phyloP scores from a whole-genome alignment of 2,888 invertebrate species.

The Bunonema sp. region DNA sequence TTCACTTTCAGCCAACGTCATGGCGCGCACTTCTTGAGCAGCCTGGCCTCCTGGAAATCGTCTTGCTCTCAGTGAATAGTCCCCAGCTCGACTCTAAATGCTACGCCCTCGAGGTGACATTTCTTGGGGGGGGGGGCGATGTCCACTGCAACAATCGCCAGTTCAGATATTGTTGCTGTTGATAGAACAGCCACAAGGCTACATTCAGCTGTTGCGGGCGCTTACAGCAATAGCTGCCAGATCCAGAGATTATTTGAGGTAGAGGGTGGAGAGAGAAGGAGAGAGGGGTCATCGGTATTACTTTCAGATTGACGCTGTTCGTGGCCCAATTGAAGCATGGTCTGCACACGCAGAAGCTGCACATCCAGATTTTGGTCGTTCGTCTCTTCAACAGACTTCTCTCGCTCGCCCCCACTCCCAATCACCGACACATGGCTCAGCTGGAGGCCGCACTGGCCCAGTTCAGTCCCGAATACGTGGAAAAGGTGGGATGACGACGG shows the following conservation, averaged over 20 bases:
- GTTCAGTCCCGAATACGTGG: slow-evolving; percentile 25
- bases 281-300: too few species aligned
- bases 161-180: slow-evolving; percentile 25
- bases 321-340: slow-evolving; percentile 33
- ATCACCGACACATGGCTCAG: slow-evolving; percentile 22
- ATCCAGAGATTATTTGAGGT: slow-evolving; percentile 30
- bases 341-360: slow-evolving; percentile 32
- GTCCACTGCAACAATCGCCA: too few species aligned
- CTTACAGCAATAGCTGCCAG: slow-evolving; percentile 27
- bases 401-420: slow-evolving; percentile 19
- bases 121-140: too few species aligned
- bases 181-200: slow-evolving; percentile 30
- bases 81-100: slow-evolving; percentile 41
- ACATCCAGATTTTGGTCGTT: slow-evolving; percentile 39
- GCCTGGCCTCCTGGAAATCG: slow-evolving; percentile 30
- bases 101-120: slow-evolving; percentile 38
- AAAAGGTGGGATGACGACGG: slow-evolving; percentile 19
- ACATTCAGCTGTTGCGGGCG: slow-evolving; percentile 23
- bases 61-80: slow-evolving; percentile 31
- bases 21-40: slow-evolving; percentile 31
- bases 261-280: too few species aligned
- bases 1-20: slow-evolving; percentile 15
- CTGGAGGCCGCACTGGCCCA: slow-evolving; percentile 28
- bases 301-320: slow-evolving; percentile 25
- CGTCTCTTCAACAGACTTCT: slow-evolving; percentile 34